Evolutionary conservation across 2,888 invertebrate species (phyloP).

Genomic region (Nebria brevicollis): DNA sequence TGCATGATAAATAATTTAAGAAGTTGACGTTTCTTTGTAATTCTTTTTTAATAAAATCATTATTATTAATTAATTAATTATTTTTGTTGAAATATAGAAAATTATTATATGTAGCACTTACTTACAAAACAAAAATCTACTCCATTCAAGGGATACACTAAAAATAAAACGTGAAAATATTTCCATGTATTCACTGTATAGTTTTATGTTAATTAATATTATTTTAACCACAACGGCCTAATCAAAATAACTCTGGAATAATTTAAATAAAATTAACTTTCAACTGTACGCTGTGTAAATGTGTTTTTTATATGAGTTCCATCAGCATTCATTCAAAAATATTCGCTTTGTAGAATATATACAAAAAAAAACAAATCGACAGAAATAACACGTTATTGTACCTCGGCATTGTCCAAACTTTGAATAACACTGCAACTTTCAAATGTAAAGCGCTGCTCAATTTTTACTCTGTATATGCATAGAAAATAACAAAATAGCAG

Average conservation of each 20-base stretch:
- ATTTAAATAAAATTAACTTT: conserved; percentile 1
- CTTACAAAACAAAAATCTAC: too few relatives aligned
- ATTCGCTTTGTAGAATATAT: conserved; percentile 41
- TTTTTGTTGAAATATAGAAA: too few relatives aligned
- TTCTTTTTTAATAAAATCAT: too few relatives aligned
- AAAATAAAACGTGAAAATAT: not conserved
- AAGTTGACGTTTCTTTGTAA: too few relatives aligned
- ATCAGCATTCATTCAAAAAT: conserved; percentile 42
- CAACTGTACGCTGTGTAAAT: not conserved
- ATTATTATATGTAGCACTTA: too few relatives aligned
- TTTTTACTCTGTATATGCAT: conserved; percentile 8
- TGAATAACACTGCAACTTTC: conserved; percentile 42
- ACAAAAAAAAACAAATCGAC: conserved; percentile 17
- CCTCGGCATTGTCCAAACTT: conserved; percentile 37
- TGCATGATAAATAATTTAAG: too few relatives aligned
- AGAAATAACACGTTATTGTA: conserved; percentile 29
- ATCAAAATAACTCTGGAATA: not conserved
- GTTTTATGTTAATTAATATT: not conserved
- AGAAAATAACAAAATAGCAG: conserved; percentile 12
- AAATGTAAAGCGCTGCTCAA: conserved; percentile 30
- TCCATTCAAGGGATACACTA: not conserved
- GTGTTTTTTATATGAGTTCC: conserved; percentile 6
- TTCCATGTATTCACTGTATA: not conserved
- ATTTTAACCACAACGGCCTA: not conserved
- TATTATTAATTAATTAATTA: too few relatives aligned